Conservation (phyloP, 2,888 invertebrate genomes). For the Melitaea athalia region DNA sequence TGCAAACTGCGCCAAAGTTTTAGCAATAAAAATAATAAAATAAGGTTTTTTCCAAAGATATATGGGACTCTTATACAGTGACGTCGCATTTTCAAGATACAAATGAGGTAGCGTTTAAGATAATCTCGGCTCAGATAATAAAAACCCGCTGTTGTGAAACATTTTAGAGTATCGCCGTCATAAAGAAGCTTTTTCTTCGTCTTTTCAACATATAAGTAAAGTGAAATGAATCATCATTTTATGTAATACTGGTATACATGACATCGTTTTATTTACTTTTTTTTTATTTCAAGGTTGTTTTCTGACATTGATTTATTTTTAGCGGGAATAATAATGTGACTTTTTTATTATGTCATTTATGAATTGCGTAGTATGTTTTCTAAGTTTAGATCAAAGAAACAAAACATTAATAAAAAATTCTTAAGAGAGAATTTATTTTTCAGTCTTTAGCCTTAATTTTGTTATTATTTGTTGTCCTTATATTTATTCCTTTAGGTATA, state of each 20-base stretch:
- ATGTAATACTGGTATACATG: background rate
- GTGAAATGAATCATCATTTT: constrained; percentile 12
- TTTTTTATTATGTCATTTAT: too few relatives aligned
- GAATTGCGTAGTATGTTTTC: too few relatives aligned
- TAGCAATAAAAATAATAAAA: too few relatives aligned
- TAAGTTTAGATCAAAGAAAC: too few relatives aligned
- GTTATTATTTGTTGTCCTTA: too few relatives aligned
- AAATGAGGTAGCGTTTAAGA: constrained; percentile 14
- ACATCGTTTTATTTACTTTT: background rate
- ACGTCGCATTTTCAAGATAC: background rate
- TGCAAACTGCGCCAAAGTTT: too few relatives aligned
- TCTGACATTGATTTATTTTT: background rate
- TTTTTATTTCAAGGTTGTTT: background rate
- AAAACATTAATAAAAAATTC: too few relatives aligned
- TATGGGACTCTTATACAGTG: background rate
- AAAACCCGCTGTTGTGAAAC: constrained; percentile 7
- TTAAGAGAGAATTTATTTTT: too few relatives aligned
- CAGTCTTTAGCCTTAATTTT: too few relatives aligned
- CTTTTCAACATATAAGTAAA: constrained; percentile 5
- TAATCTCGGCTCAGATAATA: constrained; percentile 10
- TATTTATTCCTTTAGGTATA: too few relatives aligned
- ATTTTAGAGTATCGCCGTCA: constrained; percentile 8
- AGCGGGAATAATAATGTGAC: too few relatives aligned
- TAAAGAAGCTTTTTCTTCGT: constrained; percentile 3
- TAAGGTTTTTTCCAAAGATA: background rate